Percentiles rank a stretch among this genome's conserved stretches.
Conservation (phyloP, 1,140 invertebrate species). For the Neuroterus valhalla region DNA sequence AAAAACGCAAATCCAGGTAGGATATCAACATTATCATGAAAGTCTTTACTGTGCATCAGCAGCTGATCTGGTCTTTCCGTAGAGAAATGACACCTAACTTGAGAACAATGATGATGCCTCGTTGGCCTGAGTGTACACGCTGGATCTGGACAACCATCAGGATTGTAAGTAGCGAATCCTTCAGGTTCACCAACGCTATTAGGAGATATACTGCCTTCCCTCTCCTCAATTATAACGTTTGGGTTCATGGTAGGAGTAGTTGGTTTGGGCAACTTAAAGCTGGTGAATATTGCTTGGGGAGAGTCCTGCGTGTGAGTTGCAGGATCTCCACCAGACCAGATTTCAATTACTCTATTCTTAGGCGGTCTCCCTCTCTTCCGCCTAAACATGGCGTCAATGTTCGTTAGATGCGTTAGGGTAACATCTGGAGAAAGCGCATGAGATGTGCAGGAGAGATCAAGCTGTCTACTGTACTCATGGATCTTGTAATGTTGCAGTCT, state of each 20-base stretch:
- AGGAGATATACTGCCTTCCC: conserved; percentile 69
- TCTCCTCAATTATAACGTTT: conserved; percentile 63
- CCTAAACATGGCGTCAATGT: conserved; percentile 91
- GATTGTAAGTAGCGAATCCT: conserved; percentile 78
- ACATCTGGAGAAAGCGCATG: conserved; percentile 78
- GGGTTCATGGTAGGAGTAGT: conserved; percentile 39
- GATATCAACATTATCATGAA: conserved; percentile 89
- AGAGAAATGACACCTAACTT: conserved; percentile 81
- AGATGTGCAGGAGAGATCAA: conserved; percentile 67
- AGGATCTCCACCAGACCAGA: conserved; percentile 84
- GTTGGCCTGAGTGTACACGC: conserved; percentile 77
- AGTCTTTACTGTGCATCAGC: conserved; percentile 85
- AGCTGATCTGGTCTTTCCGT: conserved; percentile 82
- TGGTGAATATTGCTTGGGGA: conserved; percentile 94
- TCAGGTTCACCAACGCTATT: conserved; percentile 69
- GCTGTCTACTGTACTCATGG: conserved; percentile 80
- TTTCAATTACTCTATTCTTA: conserved; percentile 93
- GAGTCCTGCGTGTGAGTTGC: conserved; percentile 78
- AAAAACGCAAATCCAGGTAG: conserved; percentile 89
- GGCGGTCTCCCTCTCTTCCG: conserved; percentile 92
- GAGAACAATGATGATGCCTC: conserved; percentile 84
- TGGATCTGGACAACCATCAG: conserved; percentile 80
- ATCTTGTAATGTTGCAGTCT: conserved; percentile 93
- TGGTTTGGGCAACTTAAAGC: conserved; percentile 91
- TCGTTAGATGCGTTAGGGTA: conserved; percentile 81